Conservation (phyloP, 2,888 invertebrate species). For the Lapara coniferarum region DNA sequence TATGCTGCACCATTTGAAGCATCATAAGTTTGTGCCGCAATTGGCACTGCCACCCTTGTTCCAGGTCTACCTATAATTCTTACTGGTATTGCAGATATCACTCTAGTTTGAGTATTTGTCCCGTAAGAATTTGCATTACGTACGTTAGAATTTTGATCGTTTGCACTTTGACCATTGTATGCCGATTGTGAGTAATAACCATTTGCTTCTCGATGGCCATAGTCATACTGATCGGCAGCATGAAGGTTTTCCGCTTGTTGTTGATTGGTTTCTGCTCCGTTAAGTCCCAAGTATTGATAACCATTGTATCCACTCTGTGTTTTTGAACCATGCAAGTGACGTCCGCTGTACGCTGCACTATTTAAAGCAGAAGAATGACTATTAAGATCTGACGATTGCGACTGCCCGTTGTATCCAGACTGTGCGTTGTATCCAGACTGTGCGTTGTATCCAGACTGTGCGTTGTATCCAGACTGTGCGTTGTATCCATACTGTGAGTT, state of each 20-base stretch:
- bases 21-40: slow-evolving; percentile 58
- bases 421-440: slow-evolving; percentile 19
- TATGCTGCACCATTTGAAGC: slow-evolving; percentile 44
- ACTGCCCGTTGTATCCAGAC: slow-evolving; percentile 25
- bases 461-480: slow-evolving; percentile 23
- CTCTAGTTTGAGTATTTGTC: slow-evolving; percentile 48
- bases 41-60: slow-evolving; percentile 59
- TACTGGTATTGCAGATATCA: slow-evolving; percentile 57
- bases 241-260: slow-evolving; percentile 50
- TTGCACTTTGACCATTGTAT: slow-evolving; percentile 46
- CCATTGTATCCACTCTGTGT: slow-evolving; percentile 47
- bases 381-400: slow-evolving; percentile 35
- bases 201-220: slow-evolving; percentile 46
- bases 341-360: slow-evolving; percentile 42
- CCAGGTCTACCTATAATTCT: slow-evolving; percentile 67
- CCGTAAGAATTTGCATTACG: slow-evolving; percentile 45
- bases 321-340: slow-evolving; percentile 49
- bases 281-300: slow-evolving; percentile 30
- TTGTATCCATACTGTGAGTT: slow-evolving; percentile 29
- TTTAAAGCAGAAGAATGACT: slow-evolving; percentile 36
- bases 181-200: slow-evolving; percentile 55
- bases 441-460: slow-evolving; percentile 24
- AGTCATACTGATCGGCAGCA: slow-evolving; percentile 46
- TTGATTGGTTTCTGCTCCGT: slow-evolving; percentile 14
- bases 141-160: slow-evolving; percentile 45